Evolutionary conservation across 23 tunicate species (phyloP).

Genomic region (Botrylloides violaceus): DNA sequence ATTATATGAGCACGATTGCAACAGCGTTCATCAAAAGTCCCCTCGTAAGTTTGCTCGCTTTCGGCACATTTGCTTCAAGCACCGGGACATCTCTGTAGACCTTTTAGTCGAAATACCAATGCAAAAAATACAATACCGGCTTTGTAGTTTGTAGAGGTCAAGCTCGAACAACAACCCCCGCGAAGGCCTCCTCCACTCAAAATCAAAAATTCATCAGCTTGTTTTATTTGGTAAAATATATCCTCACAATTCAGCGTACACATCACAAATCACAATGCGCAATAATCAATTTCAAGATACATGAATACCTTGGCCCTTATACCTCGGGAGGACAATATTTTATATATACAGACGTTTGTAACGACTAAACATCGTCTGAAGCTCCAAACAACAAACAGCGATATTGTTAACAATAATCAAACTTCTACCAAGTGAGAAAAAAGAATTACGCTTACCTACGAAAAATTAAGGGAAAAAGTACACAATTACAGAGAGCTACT

Average conservation of each 20-base stretch:
- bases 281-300: neutral
- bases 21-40: no score
- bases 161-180: no score
- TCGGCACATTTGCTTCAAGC: no score
- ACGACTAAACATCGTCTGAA: neutral
- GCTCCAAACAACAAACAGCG: neutral
- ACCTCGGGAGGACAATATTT: neutral
- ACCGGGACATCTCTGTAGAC: no score
- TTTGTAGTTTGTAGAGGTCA: no score
- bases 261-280: conserved; percentile 3
- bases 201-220: no score
- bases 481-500: neutral
- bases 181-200: no score
- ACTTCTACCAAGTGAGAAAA: neutral
- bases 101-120: no score
- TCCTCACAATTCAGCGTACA: neutral
- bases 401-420: neutral
- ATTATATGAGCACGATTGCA: no score
- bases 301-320: neutral
- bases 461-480: neutral
- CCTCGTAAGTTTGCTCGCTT: no score
- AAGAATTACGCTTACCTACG: neutral
- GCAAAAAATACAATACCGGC: no score
- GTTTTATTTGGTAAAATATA: neutral
- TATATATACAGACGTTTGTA: neutral